Evolutionary conservation across 2,797 vertebrate genomes (phyloP), one percentile per base, ranked within the genome.

Genomic region (Cygnus olor): DNA sequence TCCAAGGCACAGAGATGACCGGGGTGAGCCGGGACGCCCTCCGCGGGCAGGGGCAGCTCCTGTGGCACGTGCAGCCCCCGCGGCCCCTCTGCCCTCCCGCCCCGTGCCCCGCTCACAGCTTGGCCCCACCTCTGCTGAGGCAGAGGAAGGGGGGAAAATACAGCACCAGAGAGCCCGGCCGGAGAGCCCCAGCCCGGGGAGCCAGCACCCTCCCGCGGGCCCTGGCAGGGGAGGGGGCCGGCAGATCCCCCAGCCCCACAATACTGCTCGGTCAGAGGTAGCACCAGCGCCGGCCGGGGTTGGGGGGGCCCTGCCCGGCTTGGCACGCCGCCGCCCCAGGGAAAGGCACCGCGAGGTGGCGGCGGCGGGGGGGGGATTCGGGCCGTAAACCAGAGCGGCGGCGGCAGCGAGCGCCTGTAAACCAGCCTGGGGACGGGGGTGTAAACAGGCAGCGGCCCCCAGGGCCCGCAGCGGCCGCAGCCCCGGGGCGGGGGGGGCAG

Each of bases 181-280:
- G 64, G 71, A 15, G 38, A 11, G 36, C 44, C 38, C 66, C 16
- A 13, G 42, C 54, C 21, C 7, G 5, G 57, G 70, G 16, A 53
- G 7, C 32, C 51, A 16, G 69, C 32, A 14, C 30, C 12, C 12
- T 28, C 58, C 20, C 34, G 51, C 8, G 3, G 49, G 27, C 25
- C 15, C 25, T 22, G 58, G 58, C 58, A 24, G 58, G 24, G 63
- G 19, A 9, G 54, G 47, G 18, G 51, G 64, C 21, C 2, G 0
- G 51, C 76, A 49, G 88, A 69, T 45, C 45, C 88, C 90, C 58
- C 88, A 51, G 80, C 87, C 90, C 82, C 82, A 38, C 87, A 91
- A 83, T 80, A 89, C 91, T 89, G 91, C 82, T 83, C 56, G 74
- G 79, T 93, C 61, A 78, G 92, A 94, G 89, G 94, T 80, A 93